Conservation (phyloP, 2,888 invertebrate species). For the Nomada ferruginata region DNA sequence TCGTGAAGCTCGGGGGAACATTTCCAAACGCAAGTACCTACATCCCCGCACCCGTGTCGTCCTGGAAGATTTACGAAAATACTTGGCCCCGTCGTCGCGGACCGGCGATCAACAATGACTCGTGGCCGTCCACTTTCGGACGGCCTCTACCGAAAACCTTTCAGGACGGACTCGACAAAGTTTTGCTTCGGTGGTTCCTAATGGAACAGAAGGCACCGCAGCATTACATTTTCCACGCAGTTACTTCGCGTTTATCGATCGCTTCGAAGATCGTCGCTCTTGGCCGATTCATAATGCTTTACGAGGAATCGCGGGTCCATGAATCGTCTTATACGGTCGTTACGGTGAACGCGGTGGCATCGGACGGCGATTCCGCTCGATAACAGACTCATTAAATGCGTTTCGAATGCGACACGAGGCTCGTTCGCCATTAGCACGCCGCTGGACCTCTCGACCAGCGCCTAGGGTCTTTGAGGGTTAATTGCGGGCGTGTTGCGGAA, state of each 20-base stretch:
- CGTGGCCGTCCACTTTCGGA: conserved; percentile 57
- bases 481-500: conserved; percentile 75
- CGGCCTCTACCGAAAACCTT: conserved; percentile 51
- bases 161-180: conserved; percentile 51
- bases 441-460: conserved; percentile 68
- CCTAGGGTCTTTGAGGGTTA: conserved; percentile 75
- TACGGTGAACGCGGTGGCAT: not conserved
- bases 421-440: conserved; percentile 68
- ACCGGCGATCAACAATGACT: conserved; percentile 54
- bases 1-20: not conserved
- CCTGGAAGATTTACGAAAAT: conserved; percentile 69
- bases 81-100: conserved; percentile 55
- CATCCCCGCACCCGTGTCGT: conserved; percentile 45
- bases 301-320: not conserved
- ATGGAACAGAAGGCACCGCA: conserved; percentile 42
- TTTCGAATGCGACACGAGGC: conserved; percentile 71
- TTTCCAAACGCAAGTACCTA: not conserved
- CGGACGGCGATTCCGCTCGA: conserved; percentile 64
- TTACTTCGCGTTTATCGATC: not conserved
- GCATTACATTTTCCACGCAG: conserved; percentile 14
- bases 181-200: conserved; percentile 50
- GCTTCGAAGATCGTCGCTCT: not conserved
- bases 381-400: conserved; percentile 73
- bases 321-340: no score
- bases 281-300: no score